Evolutionary conservation across 2,797 vertebrate species (phyloP), one percentile per base, ranked within the genome.

Genomic region (Nannoperca obscura): DNA sequence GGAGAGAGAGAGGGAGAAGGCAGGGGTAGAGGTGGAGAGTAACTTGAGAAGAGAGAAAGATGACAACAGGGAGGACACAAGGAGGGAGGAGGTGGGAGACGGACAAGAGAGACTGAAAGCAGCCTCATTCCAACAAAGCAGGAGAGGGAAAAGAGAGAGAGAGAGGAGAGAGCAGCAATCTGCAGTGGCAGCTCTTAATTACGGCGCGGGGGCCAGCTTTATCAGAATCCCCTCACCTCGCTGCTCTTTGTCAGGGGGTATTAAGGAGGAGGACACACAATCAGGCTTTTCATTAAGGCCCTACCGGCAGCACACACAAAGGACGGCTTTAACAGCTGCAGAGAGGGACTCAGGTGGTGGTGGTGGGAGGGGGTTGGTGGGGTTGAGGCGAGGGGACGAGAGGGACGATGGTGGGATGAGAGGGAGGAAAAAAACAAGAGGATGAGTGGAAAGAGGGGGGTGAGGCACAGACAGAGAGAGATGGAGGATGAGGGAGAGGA

Each of bases 281-380:
- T 98, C 94, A 95, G 94, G 95, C 97, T 97, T 98, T 99, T 94
- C 97, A 99, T 98, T 97, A 94, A 95, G 94, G 94, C 93, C 85
- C 93, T 88, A 81, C 88, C 92, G 83, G 94, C 94, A 92, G 95
- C 80, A 85, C 93, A 91, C 94, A 98, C 96, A 98, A 97, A 97
- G 94, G 95, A 92, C 88, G 94, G 95, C 96, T 97, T 97, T 96
- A 91, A 90, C 90, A 93, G 91, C 90, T 93, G 91, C 88, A 88
- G 42, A 71, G 77, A 83, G 74, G 65, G 86, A 88, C 84, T 86
- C 89, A 84, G 89, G 84, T 88, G 88, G 84, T 36, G 22, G 65
- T 13, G 63, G 55, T 20, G 44, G 57, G 27, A 27, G 38, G 60
- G 46, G n/a, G 44, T 3, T 17, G 44, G 54, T 57, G 50, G 9